A percentile compares a stretch with the other conserved stretches of the same genome.
phyloP scores from a whole-genome alignment of 35 echinoderm and acorn worm species.

The Amphiura filiformis region DNA sequence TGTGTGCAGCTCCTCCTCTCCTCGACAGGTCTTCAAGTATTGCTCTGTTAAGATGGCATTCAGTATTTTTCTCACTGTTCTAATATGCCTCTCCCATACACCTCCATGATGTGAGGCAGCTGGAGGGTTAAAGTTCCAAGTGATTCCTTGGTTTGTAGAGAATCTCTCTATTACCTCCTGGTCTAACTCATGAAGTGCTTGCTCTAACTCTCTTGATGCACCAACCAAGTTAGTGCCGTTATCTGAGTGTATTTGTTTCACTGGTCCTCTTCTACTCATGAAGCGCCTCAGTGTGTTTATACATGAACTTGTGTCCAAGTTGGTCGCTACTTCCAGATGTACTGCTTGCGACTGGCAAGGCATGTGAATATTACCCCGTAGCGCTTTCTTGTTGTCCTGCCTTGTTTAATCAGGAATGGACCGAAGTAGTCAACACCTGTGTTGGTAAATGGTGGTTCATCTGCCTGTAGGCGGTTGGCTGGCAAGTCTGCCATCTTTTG shows the following conservation, averaged over 20 bases:
- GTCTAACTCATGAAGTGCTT: conserved; percentile 25
- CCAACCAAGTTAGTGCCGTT: conserved; percentile 79
- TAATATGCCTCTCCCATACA: conserved; percentile 68
- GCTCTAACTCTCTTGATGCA: conserved; percentile 26
- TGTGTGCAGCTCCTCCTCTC: conserved; percentile 19
- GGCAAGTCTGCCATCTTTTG: conserved; percentile 56
- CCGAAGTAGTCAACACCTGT: conserved; percentile 54
- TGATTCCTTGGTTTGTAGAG: neutral
- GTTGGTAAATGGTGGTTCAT: conserved; percentile 44
- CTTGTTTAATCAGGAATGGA: conserved; percentile 39
- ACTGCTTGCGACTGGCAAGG: conserved; percentile 56
- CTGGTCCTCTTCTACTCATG: conserved; percentile 37
- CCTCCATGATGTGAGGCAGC: conserved; percentile 59
- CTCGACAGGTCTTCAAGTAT: neutral
- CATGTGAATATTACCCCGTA: conserved; percentile 61
- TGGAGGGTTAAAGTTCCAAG: conserved; percentile 58
- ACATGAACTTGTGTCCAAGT: conserved; percentile 62
- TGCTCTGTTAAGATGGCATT: conserved; percentile 42
- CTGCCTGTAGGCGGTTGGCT: conserved; percentile 15
- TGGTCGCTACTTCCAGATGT: conserved; percentile 58
- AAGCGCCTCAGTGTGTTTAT: conserved; percentile 60
- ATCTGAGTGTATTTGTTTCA: conserved; percentile 45
- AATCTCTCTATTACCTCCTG: conserved; percentile 26
- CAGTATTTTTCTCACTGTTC: conserved; percentile 42
- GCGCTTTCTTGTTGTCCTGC: conserved; percentile 20